These are phyloP conservation scores for Rhabdomys dilectus DNA, from an alignment of 2,113 vertebrate genomes.

Conservation along the genomic window DNA sequence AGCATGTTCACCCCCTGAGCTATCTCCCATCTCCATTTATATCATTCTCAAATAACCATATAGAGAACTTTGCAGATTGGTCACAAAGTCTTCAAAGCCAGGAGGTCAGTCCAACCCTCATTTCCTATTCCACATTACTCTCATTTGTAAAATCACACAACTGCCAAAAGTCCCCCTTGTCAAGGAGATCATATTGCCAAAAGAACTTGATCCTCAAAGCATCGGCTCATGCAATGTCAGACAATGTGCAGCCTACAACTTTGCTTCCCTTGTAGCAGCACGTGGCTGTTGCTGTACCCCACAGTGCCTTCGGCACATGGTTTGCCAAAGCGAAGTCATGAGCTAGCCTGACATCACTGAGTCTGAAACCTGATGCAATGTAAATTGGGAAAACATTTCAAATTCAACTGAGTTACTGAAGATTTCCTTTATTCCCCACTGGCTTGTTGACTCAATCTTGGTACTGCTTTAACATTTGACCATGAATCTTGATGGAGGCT, in stretches of 20 bases:
- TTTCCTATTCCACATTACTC: neutral
- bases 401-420: slow-evolving; percentile 20
- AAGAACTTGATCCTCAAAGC: neutral
- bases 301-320: neutral
- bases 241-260: neutral
- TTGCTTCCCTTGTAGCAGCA: neutral
- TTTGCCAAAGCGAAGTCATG: neutral
- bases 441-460: neutral
- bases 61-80: neutral
- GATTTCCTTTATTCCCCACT: neutral
- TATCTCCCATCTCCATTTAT: neutral
- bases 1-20: neutral
- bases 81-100: neutral
- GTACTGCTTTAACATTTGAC: slow-evolving; percentile 2
- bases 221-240: neutral
- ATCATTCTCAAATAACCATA: neutral
- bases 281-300: neutral
- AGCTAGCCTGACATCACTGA: neutral
- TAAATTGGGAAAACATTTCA: slow-evolving; percentile 48
- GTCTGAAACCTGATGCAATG: neutral
- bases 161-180: neutral
- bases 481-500: neutral
- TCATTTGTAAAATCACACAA: neutral
- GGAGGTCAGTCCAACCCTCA: neutral
- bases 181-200: neutral